Percentiles rank a stretch among this genome's conserved stretches.
Conservation (phyloP, 2,888 invertebrate genomes). For the Heliconius ismenius region DNA sequence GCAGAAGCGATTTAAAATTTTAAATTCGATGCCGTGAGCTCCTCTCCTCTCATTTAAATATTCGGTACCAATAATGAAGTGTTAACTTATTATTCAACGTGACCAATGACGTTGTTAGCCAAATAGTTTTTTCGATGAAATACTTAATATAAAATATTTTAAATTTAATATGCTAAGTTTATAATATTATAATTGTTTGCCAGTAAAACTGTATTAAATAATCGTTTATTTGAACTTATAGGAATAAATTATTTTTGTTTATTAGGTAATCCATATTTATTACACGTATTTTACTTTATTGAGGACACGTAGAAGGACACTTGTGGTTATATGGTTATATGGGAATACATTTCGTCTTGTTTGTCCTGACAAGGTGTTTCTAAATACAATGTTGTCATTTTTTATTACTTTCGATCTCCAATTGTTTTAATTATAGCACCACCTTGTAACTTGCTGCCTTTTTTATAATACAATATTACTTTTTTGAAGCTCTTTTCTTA, state of each 20-base stretch:
- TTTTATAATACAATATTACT: neutral
- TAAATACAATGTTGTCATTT: neutral
- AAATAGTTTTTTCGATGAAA: neutral
- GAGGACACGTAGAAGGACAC: neutral
- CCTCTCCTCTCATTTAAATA: constrained; percentile 19
- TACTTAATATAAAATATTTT: neutral
- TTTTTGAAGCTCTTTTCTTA: neutral
- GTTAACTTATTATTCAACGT: constrained; percentile 5
- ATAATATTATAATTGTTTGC: neutral
- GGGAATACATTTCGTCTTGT: neutral
- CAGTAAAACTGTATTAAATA: neutral
- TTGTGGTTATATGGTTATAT: neutral
- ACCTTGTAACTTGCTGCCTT: neutral
- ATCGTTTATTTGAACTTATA: neutral
- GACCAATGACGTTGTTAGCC: neutral
- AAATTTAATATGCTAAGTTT: neutral
- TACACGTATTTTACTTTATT: neutral
- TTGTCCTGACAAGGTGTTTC: constrained; percentile 10
- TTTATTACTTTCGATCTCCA: constrained; percentile 1
- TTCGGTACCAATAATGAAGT: constrained; percentile 14
- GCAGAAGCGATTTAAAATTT: constrained; percentile 20
- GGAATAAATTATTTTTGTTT: neutral
- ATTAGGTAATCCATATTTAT: neutral
- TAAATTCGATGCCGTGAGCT: constrained; percentile 17
- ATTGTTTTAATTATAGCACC: constrained; percentile 1